Base-by-base conservation (phyloP, 2,113 vertebrate species). In the Danio rerio region DNA sequence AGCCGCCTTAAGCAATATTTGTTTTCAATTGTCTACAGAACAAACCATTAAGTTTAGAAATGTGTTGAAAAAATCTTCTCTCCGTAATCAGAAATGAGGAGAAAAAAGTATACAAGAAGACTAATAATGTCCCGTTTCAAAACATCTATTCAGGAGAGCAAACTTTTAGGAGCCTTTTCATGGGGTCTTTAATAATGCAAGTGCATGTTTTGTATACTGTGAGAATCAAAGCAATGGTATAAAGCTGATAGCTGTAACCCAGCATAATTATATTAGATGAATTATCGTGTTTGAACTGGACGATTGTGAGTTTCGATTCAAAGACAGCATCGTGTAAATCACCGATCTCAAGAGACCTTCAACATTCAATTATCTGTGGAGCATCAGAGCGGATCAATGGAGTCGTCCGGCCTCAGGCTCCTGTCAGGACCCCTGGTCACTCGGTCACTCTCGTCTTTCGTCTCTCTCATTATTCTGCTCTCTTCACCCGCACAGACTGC, bases 341-440 rank as follows among this genome's bases (percentile, higher is more conserved):
- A 47, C 42, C 47, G 71, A 81, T 81, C 81, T 66, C n/a, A 6
- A 0, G 31, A 61, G 72, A 50, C 78, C 58, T 21, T 81, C 55
- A 56, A 73, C 75, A 56, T 81, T 81, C 50, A 83, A 81, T 86
- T 66, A 79, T 10, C 59, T 49, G 16, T 61, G 47, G 40, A 68
- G 63, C 53, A 42, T 9, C 70, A 31, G 21, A 43, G 58, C 16
- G 55, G 12, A 86, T 86, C 85, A 81, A 81, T 86, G 76, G 58
- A 74, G 49, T 47, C 43, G 9, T 77, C 70, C 43, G 11, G 81
- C 71, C 62, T 15, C 69, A 16, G 62, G 81, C 47, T 80, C 61
- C 10, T 52, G 84, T 63, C 72, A 18, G 79, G 85, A 81, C 84
- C 85, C 42, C 21, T 59, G 16, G 7, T 80, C 63, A 21, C 49